These are phyloP conservation scores for Pristionchus entomophagus DNA, from an alignment of 2,888 invertebrate genomes.

Conservation along the genomic window DNA sequence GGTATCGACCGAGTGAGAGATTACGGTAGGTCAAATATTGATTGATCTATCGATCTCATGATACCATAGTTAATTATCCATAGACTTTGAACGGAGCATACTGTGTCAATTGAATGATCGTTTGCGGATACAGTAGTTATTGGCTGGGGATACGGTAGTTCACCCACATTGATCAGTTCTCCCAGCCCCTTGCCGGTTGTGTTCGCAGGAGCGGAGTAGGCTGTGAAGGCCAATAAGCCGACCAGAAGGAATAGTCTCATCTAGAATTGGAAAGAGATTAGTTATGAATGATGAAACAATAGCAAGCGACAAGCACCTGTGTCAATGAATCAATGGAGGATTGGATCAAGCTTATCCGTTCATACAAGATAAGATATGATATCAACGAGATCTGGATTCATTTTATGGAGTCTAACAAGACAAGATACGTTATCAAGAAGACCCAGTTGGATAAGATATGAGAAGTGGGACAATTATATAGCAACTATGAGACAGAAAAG, in stretches of 20 bases:
- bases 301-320: no score
- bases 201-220: not conserved
- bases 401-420: not conserved
- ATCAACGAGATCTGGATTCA: not conserved
- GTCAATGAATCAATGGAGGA: not conserved
- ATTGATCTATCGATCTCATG: no score
- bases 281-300: no score
- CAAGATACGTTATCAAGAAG: not conserved
- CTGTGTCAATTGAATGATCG: no score
- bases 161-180: conserved; percentile 17
- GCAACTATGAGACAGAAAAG: no score
- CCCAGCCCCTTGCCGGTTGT: not conserved
- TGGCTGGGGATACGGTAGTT: not conserved
- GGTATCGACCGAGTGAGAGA: not conserved
- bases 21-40: not conserved
- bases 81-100: no score
- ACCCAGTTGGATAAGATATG: not conserved
- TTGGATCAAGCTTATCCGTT: not conserved
- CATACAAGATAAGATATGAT: not conserved
- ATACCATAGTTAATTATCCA: no score
- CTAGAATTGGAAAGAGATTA: not conserved
- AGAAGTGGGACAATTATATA: no score
- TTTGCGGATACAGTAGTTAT: no score
- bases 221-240: conserved; percentile 34
- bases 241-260: conserved; percentile 26